A percentile compares a stretch with the other conserved stretches of the same genome.
phyloP scores from a whole-genome alignment of 2,797 vertebrate genomes.

The Oreochromis mossambicus region DNA sequence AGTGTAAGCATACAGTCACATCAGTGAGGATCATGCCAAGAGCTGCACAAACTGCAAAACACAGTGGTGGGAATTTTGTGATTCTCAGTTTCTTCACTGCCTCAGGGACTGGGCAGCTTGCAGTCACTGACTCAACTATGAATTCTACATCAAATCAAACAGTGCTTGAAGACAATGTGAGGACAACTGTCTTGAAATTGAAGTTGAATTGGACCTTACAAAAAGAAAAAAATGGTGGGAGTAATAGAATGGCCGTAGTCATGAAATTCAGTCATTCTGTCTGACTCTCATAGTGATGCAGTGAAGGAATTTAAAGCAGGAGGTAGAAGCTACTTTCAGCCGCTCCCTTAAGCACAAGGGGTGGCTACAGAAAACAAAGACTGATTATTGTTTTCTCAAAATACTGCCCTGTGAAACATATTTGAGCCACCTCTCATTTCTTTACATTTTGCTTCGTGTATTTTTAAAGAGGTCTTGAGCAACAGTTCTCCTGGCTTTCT shows the following conservation, averaged over 20 bases:
- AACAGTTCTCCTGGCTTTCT: not conserved
- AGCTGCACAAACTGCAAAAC: not conserved
- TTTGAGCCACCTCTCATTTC: not conserved
- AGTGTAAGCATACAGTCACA: not conserved
- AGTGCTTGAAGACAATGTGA: not conserved
- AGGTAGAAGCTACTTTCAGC: not conserved
- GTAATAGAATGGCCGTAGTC: not conserved
- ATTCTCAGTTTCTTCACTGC: not conserved
- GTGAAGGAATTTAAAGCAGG: not conserved
- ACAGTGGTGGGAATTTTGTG: not conserved
- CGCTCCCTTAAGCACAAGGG: not conserved
- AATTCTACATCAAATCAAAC: not conserved
- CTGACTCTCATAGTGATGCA: not conserved
- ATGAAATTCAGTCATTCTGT: not conserved
- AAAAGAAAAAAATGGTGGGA: not conserved
- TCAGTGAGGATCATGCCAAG: not conserved
- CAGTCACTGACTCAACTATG: not conserved
- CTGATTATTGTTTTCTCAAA: not conserved
- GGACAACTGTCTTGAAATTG: not conserved
- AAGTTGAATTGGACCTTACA: not conserved
- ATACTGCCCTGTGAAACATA: accelerated
- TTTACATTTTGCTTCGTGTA: not conserved
- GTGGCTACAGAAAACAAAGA: not conserved
- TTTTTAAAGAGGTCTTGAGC: not conserved
- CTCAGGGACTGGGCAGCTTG: not conserved